Base-by-base conservation (phyloP, 1,140 invertebrate genomes). In the Pseudoatta argentina region DNA sequence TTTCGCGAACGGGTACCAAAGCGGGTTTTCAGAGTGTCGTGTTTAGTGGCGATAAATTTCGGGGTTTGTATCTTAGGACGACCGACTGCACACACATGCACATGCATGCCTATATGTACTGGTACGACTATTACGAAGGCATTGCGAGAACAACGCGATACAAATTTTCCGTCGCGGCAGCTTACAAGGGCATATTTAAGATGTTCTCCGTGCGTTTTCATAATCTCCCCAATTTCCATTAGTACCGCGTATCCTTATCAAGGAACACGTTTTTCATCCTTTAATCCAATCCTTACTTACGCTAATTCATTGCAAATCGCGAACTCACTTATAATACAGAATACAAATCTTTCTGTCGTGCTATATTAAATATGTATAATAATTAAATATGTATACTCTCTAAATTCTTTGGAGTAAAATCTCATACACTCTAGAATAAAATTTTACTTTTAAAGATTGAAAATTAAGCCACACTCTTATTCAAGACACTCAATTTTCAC, bases 181-280 rank as follows among this genome's bases (percentile, higher is more conserved):
- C 81, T 51, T 66, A 78, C 34, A 66, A 72, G 67, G 82, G 87
- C 88, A 73, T 91, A 91, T 91, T 90, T 90, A 90, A 92, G 91
- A 88, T 89, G 89, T 87, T 64, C 81, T 83, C 87, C 51, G 77
- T 89, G 87, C 91, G 87, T 91, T 90, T 89, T 89, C 87, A 91
- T 92, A 92, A 93, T 93, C 92, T 92, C 85, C 88, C 90, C 92
- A 93, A 93, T 93, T 93, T 92, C 90, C 92, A 93, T 93, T 92
- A 93, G 86, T 85, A 85, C n/a, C 51, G 85, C 10, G 92, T 87
- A 89, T 75, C 76, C 63, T 59, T 24, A 59, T 57, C 66, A 18
- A 12, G 27, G 8, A 83, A 83, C 55, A 48, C 79, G 24, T 73
- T 83, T 83, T 83, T 61, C 67, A 75, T 8, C 55, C 64, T 34